Conservation (phyloP, 1,140 invertebrate species). For the Apis dorsata region DNA sequence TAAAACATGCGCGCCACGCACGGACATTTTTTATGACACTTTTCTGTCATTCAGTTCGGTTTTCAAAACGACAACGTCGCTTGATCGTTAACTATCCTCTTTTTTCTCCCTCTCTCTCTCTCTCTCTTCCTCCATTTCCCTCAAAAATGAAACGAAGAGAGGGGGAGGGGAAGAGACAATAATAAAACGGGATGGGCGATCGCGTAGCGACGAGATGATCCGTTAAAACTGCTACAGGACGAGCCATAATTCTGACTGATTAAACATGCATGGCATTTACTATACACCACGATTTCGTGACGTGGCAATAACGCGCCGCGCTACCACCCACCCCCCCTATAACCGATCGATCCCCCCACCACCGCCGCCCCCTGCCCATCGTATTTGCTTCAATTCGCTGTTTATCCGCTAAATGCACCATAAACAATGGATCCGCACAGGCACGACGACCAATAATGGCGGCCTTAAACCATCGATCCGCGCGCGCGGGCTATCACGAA, state of each 20-base stretch:
- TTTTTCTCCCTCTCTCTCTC: too few species aligned
- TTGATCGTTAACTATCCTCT: not conserved
- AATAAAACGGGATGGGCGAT: conserved; percentile 26
- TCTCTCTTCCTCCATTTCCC: too few species aligned
- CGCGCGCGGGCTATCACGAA: conserved; percentile 25
- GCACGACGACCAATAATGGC: conserved; percentile 57
- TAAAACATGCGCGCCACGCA: conserved; percentile 2
- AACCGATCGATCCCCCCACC: not conserved
- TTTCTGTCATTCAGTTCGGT: not conserved
- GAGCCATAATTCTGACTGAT: conserved; percentile 75
- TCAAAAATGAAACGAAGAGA: not conserved
- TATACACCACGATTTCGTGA: conserved; percentile 69
- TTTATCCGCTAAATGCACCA: conserved; percentile 74
- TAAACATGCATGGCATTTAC: conserved; percentile 75
- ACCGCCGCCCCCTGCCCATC: not conserved
- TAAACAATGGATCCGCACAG: conserved; percentile 68
- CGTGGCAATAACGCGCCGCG: conserved; percentile 54
- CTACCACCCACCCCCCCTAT: not conserved
- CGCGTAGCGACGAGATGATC: conserved; percentile 65
- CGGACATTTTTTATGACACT: conserved; percentile 17
- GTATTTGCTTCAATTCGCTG: conserved; percentile 67
- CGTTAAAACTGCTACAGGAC: conserved; percentile 74
- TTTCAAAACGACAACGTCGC: not conserved
- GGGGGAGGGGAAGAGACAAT: too few species aligned
- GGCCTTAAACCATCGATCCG: conserved; percentile 57